Evolutionary conservation across 2,888 invertebrate species (phyloP).

Genomic region (Diplolepis rosae): DNA sequence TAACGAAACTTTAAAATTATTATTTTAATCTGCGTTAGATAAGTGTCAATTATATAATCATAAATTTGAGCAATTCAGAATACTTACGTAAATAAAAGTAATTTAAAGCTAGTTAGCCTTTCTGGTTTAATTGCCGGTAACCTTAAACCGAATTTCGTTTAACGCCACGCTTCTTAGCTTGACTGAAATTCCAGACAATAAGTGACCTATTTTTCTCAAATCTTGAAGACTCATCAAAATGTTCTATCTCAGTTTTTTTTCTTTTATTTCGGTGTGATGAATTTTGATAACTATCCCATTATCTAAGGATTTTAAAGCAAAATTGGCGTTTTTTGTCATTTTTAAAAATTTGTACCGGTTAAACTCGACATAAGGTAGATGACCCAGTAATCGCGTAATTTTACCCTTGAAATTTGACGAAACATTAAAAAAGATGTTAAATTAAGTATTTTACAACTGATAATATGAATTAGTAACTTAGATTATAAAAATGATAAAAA

Average conservation of each 20-base stretch:
- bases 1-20: not conserved
- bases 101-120: not conserved
- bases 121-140: not conserved
- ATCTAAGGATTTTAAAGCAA: no score
- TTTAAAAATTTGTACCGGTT: no score
- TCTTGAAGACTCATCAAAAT: not conserved
- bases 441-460: no score
- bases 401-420: no score
- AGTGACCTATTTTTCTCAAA: not conserved
- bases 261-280: no score
- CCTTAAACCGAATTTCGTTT: conserved; percentile 9
- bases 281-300: no score
- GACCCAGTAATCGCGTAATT: no score
- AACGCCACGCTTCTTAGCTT: conserved; percentile 7
- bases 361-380: no score
- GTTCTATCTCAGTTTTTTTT: not conserved
- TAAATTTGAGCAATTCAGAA: not conserved
- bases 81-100: not conserved
- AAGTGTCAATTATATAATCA: not conserved
- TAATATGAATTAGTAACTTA: no score
- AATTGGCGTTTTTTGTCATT: no score
- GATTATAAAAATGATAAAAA: no score
- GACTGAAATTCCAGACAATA: conserved; percentile 13
- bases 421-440: no score
- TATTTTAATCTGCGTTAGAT: not conserved